Evolutionary conservation across 2,113 vertebrate genomes (phyloP), one percentile per base, ranked within the genome.

Genomic region (Gavia stellata): DNA sequence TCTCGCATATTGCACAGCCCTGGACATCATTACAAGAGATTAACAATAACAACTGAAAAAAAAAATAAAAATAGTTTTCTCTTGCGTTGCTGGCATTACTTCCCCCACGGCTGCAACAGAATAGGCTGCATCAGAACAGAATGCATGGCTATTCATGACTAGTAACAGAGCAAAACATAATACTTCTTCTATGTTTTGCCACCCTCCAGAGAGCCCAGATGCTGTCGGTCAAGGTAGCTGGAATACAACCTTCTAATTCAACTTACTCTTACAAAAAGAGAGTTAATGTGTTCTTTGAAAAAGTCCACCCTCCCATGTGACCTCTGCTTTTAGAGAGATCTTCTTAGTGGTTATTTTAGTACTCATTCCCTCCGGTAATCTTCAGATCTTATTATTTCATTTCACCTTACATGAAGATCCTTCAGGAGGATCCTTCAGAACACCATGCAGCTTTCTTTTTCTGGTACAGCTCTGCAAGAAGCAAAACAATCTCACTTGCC

Each of bases 351-450:
- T 92, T 97, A 94, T 71, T 90, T 95, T 82, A 95, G 50, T 73
- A 89, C 34, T 97, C 66, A 71, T 52, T 94, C 38, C 81, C 55
- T 89, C 34, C 50, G 38, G 65, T 93, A 92, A 95, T 73, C 66
- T 92, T 42, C 65, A 94, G 88, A 94, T 96, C 49, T 87, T 95
- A 83, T 66, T 88, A 91, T 73, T 98, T 96, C 73, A 88, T 88
- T 96, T 96, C 94, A 93, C 67, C 79, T 94, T 93, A 97, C 42
- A 92, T 49, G 20, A 78, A 91, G 74, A 84, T 96, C 75, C n/a
- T 97, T 86, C 81, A 83, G 67, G 20, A 77, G 42, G 65, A 94
- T 87, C 55, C 63, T 96, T 87, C 78, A 90, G 65, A 92, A 91
- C 24, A 89, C 20, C 31, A 28, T 62, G 20, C n/a, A 84, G 58